Base-by-base conservation (phyloP, 2,888 invertebrate genomes). In the Chymomyza procnemis region DNA sequence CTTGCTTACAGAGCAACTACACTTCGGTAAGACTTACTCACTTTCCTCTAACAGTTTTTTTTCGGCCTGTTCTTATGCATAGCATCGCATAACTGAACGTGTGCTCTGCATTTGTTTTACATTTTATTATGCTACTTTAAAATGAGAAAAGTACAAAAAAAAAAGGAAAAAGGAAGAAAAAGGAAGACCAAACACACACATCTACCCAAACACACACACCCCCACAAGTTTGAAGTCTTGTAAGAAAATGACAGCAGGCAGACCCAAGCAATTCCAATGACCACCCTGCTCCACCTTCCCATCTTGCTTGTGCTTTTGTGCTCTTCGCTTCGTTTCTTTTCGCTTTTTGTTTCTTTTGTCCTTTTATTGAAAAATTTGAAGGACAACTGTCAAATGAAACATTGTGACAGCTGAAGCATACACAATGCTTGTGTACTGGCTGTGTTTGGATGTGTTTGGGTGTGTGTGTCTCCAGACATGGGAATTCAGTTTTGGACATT, bases 61-160 rank as follows among this genome's bases (percentile, higher is more conserved):
- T n/a, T 34, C 19, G 34, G 21, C 16, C 4, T 46, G 8, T 22
- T 18, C 19, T 18, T 60, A 48, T 14, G 12, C 34, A 41, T 12
- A 41, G 34, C 34, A 41, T 12, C 74, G 74, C 79, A 81, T 81
- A 79, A 71, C 78, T 82, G 68, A 79, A 73, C 75, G 79, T 76
- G 76, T 82, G 75, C 78, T 73, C 74, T 77, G 83, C 81, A 82
- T 81, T 81, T 82, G 83, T 81, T 82, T 79, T 71, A 80, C 80
- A 80, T 82, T 81, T 82, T 81, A 82, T 81, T 80, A 75, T 75
- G 77, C 77, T 71, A 77, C 79, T 83, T 79, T 75, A 73, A 82
- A 78, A 76, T 72, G 69, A 56, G 70, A 64, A 73, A 56, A 60
- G 50, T 60, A 73, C 68, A 19, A 61, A 65, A 47, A 67, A 68